Conservation (phyloP, 2,797 vertebrate species). For the Odontamblyopus lacepedii region DNA sequence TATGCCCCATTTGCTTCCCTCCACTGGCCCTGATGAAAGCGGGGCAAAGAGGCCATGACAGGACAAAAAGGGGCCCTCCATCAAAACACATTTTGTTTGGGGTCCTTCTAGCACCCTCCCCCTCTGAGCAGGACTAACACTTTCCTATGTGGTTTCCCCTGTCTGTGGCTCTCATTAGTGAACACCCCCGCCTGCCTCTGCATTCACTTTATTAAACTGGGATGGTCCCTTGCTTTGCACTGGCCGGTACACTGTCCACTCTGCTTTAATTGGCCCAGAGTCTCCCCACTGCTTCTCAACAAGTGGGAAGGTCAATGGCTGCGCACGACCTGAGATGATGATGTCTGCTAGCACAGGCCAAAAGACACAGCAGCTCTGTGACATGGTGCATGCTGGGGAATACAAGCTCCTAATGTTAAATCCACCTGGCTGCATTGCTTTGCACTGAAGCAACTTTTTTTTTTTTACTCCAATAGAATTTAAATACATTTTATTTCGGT, state of each 20-base stretch:
- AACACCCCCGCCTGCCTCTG: slow-evolving; percentile 62
- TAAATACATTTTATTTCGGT: neutral
- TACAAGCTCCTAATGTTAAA: neutral
- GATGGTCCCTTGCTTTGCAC: slow-evolving; percentile 57
- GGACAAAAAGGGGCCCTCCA: slow-evolving; percentile 81
- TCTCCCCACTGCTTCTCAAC: slow-evolving; percentile 49
- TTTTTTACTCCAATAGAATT: neutral
- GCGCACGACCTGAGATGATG: slow-evolving; percentile 61
- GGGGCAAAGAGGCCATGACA: slow-evolving; percentile 71
- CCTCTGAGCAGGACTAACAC: slow-evolving; percentile 44
- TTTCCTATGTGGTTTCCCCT: slow-evolving; percentile 49
- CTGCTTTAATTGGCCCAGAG: slow-evolving; percentile 65
- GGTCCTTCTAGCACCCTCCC: slow-evolving; percentile 59
- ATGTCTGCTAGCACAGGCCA: slow-evolving; percentile 54
- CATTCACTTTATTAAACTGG: slow-evolving; percentile 68
- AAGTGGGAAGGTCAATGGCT: slow-evolving; percentile 73
- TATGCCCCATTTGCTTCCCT: slow-evolving; percentile 82
- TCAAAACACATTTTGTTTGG: slow-evolving; percentile 80
- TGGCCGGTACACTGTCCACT: slow-evolving; percentile 49
- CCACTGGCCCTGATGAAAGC: slow-evolving; percentile 79
- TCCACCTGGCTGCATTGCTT: neutral
- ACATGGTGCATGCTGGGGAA: neutral
- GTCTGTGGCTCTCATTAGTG: slow-evolving; percentile 69
- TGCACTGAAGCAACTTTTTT: neutral
- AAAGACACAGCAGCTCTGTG: slow-evolving; percentile 35